phyloP scores from a whole-genome alignment of 2,888 invertebrate species.

The Coleophora flavipennella region DNA sequence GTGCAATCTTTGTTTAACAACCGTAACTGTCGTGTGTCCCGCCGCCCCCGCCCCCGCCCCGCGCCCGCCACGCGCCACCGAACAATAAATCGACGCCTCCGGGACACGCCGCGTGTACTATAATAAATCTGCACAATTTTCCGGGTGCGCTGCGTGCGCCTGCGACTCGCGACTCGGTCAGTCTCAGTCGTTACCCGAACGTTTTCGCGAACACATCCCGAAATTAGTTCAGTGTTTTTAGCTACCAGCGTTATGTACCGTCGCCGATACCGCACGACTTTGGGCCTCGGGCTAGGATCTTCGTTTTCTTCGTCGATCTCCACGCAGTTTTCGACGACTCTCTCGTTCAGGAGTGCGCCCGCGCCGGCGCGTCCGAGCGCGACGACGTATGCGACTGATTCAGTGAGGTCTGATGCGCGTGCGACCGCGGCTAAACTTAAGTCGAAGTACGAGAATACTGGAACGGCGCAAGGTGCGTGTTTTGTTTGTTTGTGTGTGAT shows the following conservation, averaged over 20 bases:
- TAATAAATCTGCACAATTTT: conserved; percentile 60
- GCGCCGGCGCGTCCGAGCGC: conserved; percentile 27
- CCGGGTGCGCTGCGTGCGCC: conserved; percentile 52
- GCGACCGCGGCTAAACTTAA: conserved; percentile 66
- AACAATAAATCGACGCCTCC: too few species aligned
- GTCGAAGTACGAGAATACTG: conserved; percentile 63
- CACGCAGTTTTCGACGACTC: conserved; percentile 49
- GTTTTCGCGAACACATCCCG: conserved; percentile 4
- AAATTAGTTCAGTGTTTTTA: conserved; percentile 10
- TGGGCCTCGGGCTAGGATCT: conserved; percentile 58
- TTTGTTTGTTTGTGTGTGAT: conserved; percentile 3
- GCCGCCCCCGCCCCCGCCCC: background rate
- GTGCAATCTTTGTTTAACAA: too few species aligned
- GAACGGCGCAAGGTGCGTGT: conserved; percentile 66
- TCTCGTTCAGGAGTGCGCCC: conserved; percentile 53
- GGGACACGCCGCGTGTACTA: conserved; percentile 28
- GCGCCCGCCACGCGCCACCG: background rate
- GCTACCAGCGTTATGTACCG: conserved; percentile 38
- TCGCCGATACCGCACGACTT: conserved; percentile 62
- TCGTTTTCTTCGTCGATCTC: conserved; percentile 56
- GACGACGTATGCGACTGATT: conserved; percentile 27
- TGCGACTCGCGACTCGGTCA: conserved; percentile 18
- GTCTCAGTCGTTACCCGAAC: conserved; percentile 4
- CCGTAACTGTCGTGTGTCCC: background rate
- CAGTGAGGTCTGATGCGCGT: conserved; percentile 57